phyloP scores from a whole-genome alignment of 2,888 invertebrate genomes.

The Ichneumon xanthorius region DNA sequence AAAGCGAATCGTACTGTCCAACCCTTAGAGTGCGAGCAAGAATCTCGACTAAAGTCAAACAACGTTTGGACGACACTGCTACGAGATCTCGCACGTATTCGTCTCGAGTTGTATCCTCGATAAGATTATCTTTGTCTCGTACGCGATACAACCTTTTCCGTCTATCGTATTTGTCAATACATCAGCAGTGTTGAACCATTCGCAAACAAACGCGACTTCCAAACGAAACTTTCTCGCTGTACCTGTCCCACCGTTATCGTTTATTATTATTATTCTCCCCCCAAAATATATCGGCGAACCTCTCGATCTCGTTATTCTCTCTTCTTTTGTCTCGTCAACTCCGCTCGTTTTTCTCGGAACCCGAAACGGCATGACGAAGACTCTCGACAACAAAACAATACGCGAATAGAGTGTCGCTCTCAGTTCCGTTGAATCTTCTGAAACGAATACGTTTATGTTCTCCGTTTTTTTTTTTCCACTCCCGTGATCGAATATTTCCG shows the following conservation, averaged over 20 bases:
- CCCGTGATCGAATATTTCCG: not conserved
- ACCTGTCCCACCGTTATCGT: not conserved
- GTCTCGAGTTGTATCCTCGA: constrained; percentile 1
- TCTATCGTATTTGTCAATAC: not conserved
- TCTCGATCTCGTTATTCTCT: not conserved
- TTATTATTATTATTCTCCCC: not conserved
- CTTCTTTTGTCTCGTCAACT: not conserved
- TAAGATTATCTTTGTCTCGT: constrained; percentile 8
- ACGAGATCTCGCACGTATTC: not conserved
- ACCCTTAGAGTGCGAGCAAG: constrained; percentile 29
- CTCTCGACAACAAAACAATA: not conserved
- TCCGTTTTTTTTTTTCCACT: not conserved
- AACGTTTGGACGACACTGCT: not conserved
- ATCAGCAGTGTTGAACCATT: not conserved
- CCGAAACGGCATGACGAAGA: not conserved
- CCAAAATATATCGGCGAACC: not conserved
- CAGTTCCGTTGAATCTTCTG: not conserved
- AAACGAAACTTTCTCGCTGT: not conserved
- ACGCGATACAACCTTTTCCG: constrained; percentile 9
- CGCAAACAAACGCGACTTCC: not conserved
- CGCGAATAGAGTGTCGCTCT: not conserved
- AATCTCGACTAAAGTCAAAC: constrained; percentile 35
- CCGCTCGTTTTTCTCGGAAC: not conserved
- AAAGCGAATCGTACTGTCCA: constrained; percentile 57
- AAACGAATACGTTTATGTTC: not conserved